phyloP scores from a whole-genome alignment of 2,113 vertebrate genomes.

The Oryzias celebensis region DNA sequence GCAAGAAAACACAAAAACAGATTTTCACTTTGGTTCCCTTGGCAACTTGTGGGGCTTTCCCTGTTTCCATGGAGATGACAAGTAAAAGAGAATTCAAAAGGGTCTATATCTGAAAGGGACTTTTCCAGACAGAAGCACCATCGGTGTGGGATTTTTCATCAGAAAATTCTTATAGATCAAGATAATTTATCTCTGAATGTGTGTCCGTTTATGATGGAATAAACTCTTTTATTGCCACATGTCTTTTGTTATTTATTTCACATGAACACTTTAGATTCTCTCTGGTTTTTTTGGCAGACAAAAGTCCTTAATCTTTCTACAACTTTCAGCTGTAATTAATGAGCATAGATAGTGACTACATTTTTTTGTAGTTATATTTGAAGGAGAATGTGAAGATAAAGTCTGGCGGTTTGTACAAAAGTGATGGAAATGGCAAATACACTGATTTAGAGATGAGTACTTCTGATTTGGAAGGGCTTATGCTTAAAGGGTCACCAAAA shows the following conservation, averaged over 20 bases:
- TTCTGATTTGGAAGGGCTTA: conserved; percentile 33
- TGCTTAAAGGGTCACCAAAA: background rate
- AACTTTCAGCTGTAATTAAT: no score
- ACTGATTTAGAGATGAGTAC: background rate
- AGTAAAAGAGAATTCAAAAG: conserved; percentile 15
- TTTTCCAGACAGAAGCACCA: background rate
- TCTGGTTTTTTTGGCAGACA: no score
- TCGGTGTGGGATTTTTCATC: background rate
- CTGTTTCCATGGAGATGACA: conserved; percentile 78
- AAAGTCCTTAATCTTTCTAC: no score
- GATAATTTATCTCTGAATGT: conserved; percentile 27
- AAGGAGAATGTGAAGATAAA: no score
- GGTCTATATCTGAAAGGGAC: conserved; percentile 16
- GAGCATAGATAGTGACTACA: no score
- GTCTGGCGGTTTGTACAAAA: no score
- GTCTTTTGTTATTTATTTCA: background rate
- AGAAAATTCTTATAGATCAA: conserved; percentile 2
- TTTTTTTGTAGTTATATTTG: no score
- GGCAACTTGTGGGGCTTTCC: conserved; percentile 77
- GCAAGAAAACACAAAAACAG: conserved; percentile 15
- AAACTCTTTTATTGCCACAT: conserved; percentile 44
- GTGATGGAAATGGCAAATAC: background rate
- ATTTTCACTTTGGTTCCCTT: conserved; percentile 69
- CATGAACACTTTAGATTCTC: background rate
- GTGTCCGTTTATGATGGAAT: conserved; percentile 50